These are phyloP conservation scores for Molothrus ater DNA, from an alignment of 2,797 vertebrate genomes.

Conservation along the genomic window DNA sequence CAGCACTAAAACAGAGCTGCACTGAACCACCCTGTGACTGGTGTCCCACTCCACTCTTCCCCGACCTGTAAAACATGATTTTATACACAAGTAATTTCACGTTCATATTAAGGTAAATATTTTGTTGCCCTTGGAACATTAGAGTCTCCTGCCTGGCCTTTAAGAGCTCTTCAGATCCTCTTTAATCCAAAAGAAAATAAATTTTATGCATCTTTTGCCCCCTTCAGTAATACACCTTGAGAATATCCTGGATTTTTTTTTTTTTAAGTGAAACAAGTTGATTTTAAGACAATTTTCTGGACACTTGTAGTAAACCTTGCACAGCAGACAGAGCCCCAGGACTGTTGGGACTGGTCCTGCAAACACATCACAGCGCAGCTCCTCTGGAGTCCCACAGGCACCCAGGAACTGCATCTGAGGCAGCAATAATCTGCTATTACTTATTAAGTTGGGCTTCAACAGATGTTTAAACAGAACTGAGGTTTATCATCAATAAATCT, in stretches of 20 bases:
- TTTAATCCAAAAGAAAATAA: not conserved
- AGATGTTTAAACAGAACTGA: constrained; percentile 3
- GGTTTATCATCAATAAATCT: constrained; percentile 5
- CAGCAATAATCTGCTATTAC: not conserved
- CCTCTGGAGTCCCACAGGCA: not conserved
- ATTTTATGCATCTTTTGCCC: not conserved
- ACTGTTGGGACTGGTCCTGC: not conserved
- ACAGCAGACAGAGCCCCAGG: fast-evolving
- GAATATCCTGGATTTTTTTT: not conserved
- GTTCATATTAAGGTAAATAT: not conserved
- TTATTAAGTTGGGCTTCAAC: not conserved
- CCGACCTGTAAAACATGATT: not conserved
- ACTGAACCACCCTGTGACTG: not conserved
- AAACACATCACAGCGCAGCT: fast-evolving
- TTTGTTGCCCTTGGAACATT: not conserved
- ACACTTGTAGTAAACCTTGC: not conserved
- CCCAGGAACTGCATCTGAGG: not conserved
- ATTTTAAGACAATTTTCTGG: not conserved
- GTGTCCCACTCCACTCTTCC: not conserved
- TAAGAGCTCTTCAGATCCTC: not conserved
- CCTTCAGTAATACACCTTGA: not conserved
- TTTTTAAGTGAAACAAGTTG: no score
- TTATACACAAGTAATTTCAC: not conserved
- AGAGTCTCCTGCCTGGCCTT: not conserved
- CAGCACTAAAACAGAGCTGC: not conserved